phyloP scores from a whole-genome alignment of 2,888 invertebrate species.

The Tuberolachnus salignus region DNA sequence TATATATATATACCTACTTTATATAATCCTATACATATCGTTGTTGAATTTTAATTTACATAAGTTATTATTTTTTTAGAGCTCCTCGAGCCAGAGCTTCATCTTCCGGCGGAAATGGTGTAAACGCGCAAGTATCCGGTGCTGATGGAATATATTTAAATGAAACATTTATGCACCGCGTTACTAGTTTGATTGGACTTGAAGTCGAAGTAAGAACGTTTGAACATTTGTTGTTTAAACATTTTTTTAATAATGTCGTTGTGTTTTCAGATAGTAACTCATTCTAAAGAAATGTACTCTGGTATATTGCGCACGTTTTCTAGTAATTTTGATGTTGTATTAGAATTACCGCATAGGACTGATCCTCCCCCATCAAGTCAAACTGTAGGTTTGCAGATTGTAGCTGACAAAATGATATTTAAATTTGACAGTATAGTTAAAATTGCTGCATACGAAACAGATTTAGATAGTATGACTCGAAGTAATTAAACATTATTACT shows the following conservation, averaged over 20 bases:
- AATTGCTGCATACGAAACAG: conserved; percentile 82
- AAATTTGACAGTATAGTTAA: conserved; percentile 82
- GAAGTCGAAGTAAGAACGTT: conserved; percentile 68
- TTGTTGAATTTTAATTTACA: too few relatives aligned
- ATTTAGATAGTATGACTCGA: conserved; percentile 85
- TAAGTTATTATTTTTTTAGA: conserved; percentile 33
- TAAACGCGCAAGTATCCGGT: conserved; percentile 38
- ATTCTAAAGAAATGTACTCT: conserved; percentile 55
- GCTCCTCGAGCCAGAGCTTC: conserved; percentile 52
- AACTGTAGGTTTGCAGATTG: conserved; percentile 72
- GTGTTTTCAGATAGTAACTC: conserved; percentile 49
- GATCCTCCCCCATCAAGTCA: conserved; percentile 69
- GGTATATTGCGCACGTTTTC: conserved; percentile 91
- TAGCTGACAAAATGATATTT: conserved; percentile 80
- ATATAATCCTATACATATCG: background rate
- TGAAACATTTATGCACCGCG: conserved; percentile 87
- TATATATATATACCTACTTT: too few relatives aligned
- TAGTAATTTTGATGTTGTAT: conserved; percentile 83
- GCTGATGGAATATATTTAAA: conserved; percentile 87
- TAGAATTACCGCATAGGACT: conserved; percentile 85
- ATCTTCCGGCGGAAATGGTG: conserved; percentile 51
- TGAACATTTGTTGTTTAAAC: background rate
- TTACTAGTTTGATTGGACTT: conserved; percentile 83
- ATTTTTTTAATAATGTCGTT: conserved; percentile 1
- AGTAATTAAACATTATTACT: conserved; percentile 64